Conservation (phyloP, 1,140 invertebrate species). For the Cardiocondyla obscurior region DNA sequence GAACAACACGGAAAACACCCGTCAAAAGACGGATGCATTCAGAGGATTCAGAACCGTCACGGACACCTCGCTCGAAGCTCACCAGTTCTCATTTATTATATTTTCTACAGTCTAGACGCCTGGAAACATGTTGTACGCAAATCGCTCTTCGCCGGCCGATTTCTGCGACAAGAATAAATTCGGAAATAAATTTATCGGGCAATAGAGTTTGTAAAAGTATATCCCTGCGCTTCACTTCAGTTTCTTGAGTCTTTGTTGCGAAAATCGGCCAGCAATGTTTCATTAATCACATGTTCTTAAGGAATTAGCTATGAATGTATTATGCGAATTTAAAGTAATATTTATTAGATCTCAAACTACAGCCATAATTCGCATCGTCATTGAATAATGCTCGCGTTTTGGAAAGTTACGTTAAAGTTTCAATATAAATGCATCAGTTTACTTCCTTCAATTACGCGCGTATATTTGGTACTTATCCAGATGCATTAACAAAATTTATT, state of each 20-base stretch:
- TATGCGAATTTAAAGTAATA: background rate
- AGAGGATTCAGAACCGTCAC: conserved; percentile 13
- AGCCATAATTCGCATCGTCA: background rate
- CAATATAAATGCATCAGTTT: conserved; percentile 33
- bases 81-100: conserved; percentile 7
- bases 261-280: conserved; percentile 22
- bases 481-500: too few species aligned
- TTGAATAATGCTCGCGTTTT: conserved; percentile 13
- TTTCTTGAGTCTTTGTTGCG: background rate
- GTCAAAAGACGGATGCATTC: conserved; percentile 24
- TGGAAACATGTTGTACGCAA: conserved; percentile 24
- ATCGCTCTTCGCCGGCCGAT: conserved; percentile 5
- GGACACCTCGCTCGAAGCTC: conserved; percentile 28
- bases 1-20: conserved; percentile 35
- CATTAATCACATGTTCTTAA: background rate
- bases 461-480: too few species aligned
- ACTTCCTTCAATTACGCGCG: background rate
- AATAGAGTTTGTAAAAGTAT: background rate
- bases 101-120: conserved; percentile 24
- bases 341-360: conserved; percentile 7
- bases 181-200: background rate
- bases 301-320: background rate
- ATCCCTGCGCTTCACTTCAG: background rate
- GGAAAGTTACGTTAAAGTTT: background rate
- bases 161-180: background rate